Conservation (phyloP, 2,888 invertebrate species). For the Phragmatobia fuliginosa region DNA sequence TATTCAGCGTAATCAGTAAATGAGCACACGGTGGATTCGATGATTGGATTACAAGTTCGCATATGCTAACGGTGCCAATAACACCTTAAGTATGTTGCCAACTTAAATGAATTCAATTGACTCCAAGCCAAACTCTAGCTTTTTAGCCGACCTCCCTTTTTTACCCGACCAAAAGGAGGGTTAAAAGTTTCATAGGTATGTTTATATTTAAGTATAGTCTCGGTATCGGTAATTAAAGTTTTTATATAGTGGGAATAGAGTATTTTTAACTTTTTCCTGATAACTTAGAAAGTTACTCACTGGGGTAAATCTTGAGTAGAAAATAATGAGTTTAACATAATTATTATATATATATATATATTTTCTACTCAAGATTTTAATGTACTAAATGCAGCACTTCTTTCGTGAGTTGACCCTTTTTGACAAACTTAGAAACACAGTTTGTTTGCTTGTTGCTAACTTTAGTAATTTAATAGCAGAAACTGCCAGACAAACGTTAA, state of each 20-base stretch:
- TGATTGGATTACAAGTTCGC: not conserved
- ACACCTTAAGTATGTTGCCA: not conserved
- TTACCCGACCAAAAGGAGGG: no score
- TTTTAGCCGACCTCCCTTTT: not conserved
- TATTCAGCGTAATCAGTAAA: not conserved
- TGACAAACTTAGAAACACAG: not conserved
- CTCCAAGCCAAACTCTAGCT: not conserved
- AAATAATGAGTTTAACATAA: not conserved
- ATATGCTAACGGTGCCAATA: not conserved
- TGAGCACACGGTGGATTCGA: not conserved
- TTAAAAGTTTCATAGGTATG: no score
- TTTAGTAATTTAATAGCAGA: slow-evolving; percentile 54
- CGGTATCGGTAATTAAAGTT: no score
- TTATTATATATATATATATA: no score
- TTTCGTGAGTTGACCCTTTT: not conserved
- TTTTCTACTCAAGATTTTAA: no score
- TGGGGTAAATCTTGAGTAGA: no score
- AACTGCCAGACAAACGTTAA: slow-evolving; percentile 42
- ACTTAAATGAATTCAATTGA: not conserved
- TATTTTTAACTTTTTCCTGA: no score
- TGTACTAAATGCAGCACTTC: no score
- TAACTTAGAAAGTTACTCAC: no score
- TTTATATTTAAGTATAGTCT: no score
- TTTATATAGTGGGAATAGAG: no score
- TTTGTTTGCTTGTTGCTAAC: slow-evolving; percentile 30